A percentile compares a stretch with the other conserved stretches of the same genome.
These are phyloP conservation scores for Himalopsyche japonica DNA, from an alignment of 2,888 invertebrate genomes.

Conservation along the genomic window DNA sequence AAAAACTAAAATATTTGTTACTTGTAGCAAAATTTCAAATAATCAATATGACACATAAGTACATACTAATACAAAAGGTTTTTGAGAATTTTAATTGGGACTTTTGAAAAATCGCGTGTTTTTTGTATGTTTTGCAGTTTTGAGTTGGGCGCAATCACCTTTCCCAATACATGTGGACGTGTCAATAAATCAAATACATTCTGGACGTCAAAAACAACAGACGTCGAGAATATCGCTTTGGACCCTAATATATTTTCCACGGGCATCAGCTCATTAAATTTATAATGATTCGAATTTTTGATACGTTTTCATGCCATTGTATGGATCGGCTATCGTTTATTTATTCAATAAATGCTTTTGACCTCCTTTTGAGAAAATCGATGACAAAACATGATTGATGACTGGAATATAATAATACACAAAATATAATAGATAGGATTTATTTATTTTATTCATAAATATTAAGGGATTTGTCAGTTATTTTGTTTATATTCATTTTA, in stretches of 20 bases:
- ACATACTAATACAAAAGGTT: not conserved
- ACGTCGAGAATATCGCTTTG: not conserved
- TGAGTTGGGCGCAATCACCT: not conserved
- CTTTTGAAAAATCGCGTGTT: not conserved
- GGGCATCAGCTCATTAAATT: not conserved
- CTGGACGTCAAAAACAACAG: not conserved
- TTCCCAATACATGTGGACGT: not conserved
- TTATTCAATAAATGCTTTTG: too few species aligned
- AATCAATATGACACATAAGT: not conserved
- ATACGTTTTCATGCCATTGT: too few species aligned
- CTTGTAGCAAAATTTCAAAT: too few species aligned
- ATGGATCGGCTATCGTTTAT: too few species aligned
- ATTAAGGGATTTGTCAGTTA: too few species aligned
- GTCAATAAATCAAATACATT: not conserved
- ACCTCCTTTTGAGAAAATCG: too few species aligned
- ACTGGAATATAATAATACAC: too few species aligned
- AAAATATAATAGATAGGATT: too few species aligned
- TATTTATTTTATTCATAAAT: too few species aligned
- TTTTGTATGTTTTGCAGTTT: not conserved
- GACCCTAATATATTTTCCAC: not conserved
- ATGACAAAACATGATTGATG: too few species aligned
- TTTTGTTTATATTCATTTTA: too few species aligned
- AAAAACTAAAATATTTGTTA: too few species aligned
- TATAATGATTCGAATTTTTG: not conserved
- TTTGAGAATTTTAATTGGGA: not conserved